Evolutionary conservation across 2,888 invertebrate species (phyloP).

Genomic region (Eupithecia exiguata): DNA sequence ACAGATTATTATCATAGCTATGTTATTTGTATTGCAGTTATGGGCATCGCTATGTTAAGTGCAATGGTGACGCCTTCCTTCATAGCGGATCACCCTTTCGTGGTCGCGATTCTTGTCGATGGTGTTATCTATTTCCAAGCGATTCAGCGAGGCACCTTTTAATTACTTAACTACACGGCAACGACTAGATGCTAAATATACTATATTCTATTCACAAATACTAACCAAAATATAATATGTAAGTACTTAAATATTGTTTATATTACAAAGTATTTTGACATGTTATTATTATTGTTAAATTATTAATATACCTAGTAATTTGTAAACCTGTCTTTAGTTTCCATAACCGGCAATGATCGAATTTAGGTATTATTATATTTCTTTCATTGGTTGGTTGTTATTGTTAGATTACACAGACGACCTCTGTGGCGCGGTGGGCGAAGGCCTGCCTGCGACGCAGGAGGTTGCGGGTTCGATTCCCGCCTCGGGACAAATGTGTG

Average conservation of each 20-base stretch:
- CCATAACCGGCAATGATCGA: not conserved
- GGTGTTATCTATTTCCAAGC: constrained; percentile 7
- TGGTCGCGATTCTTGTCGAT: constrained; percentile 7
- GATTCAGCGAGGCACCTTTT: constrained; percentile 7
- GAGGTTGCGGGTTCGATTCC: too few species aligned
- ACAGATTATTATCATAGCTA: not conserved
- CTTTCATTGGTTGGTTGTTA: not conserved
- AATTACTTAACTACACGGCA: not conserved
- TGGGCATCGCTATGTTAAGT: not conserved
- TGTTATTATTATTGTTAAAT: not conserved
- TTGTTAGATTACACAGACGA: too few species aligned
- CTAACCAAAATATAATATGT: not conserved
- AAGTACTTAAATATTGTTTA: not conserved
- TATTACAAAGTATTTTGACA: not conserved
- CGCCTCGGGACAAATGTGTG: too few species aligned
- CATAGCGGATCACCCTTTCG: constrained; percentile 21
- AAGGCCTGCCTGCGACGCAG: too few species aligned
- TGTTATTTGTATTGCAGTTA: constrained; percentile 7
- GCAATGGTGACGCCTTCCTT: not conserved
- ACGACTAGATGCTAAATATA: not conserved
- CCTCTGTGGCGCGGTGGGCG: too few species aligned
- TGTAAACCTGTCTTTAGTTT: not conserved
- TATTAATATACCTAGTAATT: not conserved
- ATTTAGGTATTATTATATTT: not conserved
- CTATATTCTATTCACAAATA: not conserved